Evolutionary conservation across 2,888 invertebrate species (phyloP), one percentile per base, ranked within the genome.

Genomic region (Ryuthela nishihirai): DNA sequence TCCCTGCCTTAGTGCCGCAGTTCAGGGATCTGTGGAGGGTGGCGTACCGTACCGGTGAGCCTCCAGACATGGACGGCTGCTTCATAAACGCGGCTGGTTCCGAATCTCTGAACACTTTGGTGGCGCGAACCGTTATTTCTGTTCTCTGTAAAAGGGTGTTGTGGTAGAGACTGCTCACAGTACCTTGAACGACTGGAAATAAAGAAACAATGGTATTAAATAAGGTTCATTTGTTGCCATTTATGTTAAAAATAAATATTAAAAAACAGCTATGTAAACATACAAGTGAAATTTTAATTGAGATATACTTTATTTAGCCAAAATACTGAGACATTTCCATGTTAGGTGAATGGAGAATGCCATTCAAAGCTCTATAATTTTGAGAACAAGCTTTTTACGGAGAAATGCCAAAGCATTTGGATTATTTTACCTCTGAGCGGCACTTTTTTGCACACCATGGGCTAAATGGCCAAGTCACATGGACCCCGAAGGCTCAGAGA

Each of bases 1-100:
- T 79, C n/a, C 87, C 87, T 43, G 83, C 82, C 38, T 80, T 77
- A 17, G 85, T 85, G 7, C 83, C 85, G 71, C 87, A 88, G 65
- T 79, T 81, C 10, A 81, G 76, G 0, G 84, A 77, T 26, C 85
- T 81, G 69, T 83, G 45, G 3, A 58, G 24, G 17, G 52, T 32
- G 3, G 52, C 43, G 18, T 46, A 34, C n/a, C n/a, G n/a, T n/a
- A n/a, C n/a, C n/a, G n/a, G n/a, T n/a, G n/a, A n/a, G n/a, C n/a
- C n/a, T n/a, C n/a, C n/a, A n/a, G n/a, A n/a, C n/a, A n/a, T n/a
- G n/a, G n/a, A n/a, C n/a, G n/a, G n/a, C n/a, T n/a, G n/a, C n/a
- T n/a, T n/a, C n/a, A n/a, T n/a, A n/a, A n/a, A n/a, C n/a, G n/a
- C n/a, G n/a, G n/a, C n/a, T n/a, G n/a, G n/a, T n/a, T n/a, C n/a